Evolutionary conservation across 2,797 vertebrate genomes (phyloP).

Genomic region (Oreochromis grahami): DNA sequence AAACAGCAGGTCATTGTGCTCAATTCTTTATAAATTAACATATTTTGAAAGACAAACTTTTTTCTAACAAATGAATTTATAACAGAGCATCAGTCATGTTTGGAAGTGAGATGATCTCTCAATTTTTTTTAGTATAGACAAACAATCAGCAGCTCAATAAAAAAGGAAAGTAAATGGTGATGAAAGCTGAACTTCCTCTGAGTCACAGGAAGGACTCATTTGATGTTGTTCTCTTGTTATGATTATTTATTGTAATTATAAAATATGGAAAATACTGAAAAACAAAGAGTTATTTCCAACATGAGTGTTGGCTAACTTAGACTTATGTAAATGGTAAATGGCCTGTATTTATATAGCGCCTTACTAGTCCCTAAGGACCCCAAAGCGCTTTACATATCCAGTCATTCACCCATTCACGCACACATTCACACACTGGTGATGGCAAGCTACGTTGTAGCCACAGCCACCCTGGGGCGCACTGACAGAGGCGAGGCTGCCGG

Average conservation of each 20-base stretch:
- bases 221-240: neutral
- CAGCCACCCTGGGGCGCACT: too few relatives aligned
- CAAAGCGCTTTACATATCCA: too few relatives aligned
- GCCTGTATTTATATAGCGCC: too few relatives aligned
- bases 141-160: neutral
- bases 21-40: neutral
- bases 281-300: neutral
- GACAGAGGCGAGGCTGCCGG: too few relatives aligned
- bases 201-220: neutral
- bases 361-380: too few relatives aligned
- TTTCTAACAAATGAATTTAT: neutral
- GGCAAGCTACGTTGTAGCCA: too few relatives aligned
- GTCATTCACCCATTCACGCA: too few relatives aligned
- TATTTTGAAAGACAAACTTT: neutral
- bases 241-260: neutral
- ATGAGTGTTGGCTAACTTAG: neutral
- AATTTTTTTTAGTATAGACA: neutral
- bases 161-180: neutral
- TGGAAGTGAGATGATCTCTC: neutral
- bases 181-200: neutral
- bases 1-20: neutral
- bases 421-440: too few relatives aligned
- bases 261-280: neutral
- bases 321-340: too few relatives aligned
- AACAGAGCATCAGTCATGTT: neutral